Percentiles rank a stretch among this genome's conserved stretches.
Evolutionary conservation across 2,113 vertebrate species (phyloP).

Genomic region (Clarias gariepinus): DNA sequence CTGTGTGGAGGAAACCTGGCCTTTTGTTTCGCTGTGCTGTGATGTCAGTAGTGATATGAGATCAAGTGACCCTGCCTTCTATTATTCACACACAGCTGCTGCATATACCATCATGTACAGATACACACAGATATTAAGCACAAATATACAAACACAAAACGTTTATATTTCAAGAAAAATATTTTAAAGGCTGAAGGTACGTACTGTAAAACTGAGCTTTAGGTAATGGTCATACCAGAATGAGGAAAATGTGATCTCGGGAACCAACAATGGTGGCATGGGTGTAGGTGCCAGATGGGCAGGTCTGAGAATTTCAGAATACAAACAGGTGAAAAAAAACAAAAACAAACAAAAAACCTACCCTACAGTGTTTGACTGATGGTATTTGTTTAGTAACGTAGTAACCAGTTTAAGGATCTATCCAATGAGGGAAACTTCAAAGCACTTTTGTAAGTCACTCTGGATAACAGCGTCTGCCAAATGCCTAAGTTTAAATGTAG

Average conservation of each 20-base stretch:
- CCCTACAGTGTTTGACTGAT: too few species aligned
- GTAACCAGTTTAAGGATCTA: too few species aligned
- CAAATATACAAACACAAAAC: conserved; percentile 1
- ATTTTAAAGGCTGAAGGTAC: background rate
- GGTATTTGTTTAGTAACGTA: too few species aligned
- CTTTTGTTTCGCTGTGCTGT: conserved; percentile 64
- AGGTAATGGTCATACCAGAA: background rate
- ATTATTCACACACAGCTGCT: conserved; percentile 77
- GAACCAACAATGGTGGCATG: background rate
- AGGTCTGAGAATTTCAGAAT: background rate
- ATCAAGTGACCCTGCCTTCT: conserved; percentile 69
- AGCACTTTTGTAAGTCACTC: too few species aligned
- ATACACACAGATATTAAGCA: conserved; percentile 18
- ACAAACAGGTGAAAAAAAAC: too few species aligned
- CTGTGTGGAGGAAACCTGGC: conserved; percentile 63
- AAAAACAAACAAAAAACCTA: too few species aligned
- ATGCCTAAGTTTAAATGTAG: too few species aligned
- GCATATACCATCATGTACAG: conserved; percentile 42
- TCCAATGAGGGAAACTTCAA: too few species aligned
- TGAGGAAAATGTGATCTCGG: background rate
- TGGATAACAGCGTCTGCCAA: too few species aligned
- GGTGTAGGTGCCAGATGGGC: background rate
- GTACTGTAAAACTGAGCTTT: background rate
- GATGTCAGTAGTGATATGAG: conserved; percentile 63
- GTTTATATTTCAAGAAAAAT: background rate